phyloP scores from a whole-genome alignment of 2,888 invertebrate species.

The Eustalomyia histrio region DNA sequence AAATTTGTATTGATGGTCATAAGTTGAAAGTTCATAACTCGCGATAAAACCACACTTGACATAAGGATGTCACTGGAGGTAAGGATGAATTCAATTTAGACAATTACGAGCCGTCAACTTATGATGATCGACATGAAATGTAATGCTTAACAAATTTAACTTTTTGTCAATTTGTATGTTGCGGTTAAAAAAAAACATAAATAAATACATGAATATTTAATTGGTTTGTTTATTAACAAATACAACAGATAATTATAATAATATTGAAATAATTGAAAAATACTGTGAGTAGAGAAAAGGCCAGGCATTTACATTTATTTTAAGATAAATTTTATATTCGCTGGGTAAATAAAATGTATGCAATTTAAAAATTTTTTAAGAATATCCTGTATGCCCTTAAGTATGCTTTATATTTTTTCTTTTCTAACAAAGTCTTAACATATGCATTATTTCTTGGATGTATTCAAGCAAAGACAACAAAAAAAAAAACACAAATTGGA shows the following conservation, averaged over 20 bases:
- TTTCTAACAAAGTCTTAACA: not conserved
- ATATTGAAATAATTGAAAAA: not conserved
- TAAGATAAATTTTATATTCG: too few species aligned
- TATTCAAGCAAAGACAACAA: not conserved
- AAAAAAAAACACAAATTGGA: not conserved
- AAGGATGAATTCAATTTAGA: too few species aligned
- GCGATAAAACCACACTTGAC: too few species aligned
- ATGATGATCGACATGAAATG: too few species aligned
- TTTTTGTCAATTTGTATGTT: not conserved
- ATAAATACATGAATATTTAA: not conserved
- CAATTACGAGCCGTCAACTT: too few species aligned
- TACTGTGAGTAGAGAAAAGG: not conserved
- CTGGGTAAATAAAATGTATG: not conserved
- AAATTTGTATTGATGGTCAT: too few species aligned
- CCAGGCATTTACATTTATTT: too few species aligned
- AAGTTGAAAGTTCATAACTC: too few species aligned
- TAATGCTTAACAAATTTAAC: not conserved
- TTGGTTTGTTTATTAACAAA: too few species aligned
- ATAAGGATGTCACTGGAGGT: too few species aligned
- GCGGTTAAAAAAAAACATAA: not conserved
- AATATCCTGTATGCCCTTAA: not conserved
- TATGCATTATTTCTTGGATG: slow-evolving; percentile 17
- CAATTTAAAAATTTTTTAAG: not conserved
- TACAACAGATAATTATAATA: not conserved
- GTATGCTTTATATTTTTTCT: not conserved